Conservation (phyloP, 2,888 invertebrate species). For the Polyploca ridens region DNA sequence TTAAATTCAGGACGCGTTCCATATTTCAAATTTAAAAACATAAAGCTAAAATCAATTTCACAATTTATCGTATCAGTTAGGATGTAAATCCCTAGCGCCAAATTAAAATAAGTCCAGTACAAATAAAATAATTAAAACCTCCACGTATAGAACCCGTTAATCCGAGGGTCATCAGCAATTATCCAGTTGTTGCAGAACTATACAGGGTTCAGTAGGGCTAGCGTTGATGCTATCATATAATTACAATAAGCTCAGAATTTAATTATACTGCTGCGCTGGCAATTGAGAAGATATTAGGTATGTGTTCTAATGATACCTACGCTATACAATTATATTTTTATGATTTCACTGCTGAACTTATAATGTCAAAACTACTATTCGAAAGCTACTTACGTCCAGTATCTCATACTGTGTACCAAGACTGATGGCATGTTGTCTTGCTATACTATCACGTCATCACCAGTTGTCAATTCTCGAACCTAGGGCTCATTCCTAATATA, state of each 20-base stretch:
- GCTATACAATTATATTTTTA: not conserved
- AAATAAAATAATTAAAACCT: slow-evolving; percentile 3
- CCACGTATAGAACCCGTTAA: slow-evolving; percentile 1
- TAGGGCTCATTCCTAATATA: too few relatives aligned
- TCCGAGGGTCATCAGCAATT: slow-evolving; percentile 13
- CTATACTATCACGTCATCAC: too few relatives aligned
- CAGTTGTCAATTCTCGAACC: too few relatives aligned
- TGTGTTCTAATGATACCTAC: not conserved
- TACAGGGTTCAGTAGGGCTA: slow-evolving; percentile 21
- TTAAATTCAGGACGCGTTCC: too few relatives aligned
- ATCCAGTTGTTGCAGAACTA: slow-evolving; percentile 15
- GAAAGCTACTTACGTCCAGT: too few relatives aligned
- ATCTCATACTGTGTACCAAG: too few relatives aligned
- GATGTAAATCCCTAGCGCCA: not conserved
- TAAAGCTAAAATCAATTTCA: not conserved
- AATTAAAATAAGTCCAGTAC: slow-evolving; percentile 3
- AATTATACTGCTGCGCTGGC: slow-evolving; percentile 41
- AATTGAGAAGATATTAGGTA: slow-evolving; percentile 12
- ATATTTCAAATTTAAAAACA: not conserved
- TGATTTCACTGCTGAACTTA: not conserved
- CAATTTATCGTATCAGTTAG: not conserved
- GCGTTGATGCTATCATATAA: slow-evolving; percentile 47
- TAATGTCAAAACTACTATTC: not conserved
- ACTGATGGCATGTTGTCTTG: too few relatives aligned
- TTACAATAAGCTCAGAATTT: slow-evolving; percentile 45